Conservation (phyloP, 2,113 vertebrate genomes). For the Columbina picui region DNA sequence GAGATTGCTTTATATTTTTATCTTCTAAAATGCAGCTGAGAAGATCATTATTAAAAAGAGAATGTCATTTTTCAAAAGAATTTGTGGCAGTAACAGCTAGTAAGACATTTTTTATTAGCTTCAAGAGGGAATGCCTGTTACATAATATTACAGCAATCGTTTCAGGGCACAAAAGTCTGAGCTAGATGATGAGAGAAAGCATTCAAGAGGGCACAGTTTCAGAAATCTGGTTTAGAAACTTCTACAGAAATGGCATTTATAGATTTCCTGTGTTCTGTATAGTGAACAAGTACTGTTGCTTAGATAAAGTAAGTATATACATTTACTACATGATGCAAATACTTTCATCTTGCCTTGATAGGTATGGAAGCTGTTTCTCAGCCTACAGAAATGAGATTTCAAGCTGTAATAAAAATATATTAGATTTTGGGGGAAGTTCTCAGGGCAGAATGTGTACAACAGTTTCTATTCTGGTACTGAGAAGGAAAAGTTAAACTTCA, state of each 20-base stretch:
- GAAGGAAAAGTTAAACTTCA: not conserved
- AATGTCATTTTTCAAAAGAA: conserved; percentile 48
- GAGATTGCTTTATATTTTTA: conserved; percentile 48
- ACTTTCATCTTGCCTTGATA: not conserved
- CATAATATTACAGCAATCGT: not conserved
- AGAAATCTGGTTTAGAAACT: not conserved
- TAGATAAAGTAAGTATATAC: not conserved
- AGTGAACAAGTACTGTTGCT: not conserved
- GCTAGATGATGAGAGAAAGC: not conserved
- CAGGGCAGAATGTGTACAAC: not conserved
- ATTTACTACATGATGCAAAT: not conserved
- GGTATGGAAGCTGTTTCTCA: not conserved
- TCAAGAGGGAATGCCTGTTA: conserved; percentile 29
- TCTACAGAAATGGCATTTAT: not conserved
- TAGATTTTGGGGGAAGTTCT: not conserved
- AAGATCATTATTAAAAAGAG: conserved; percentile 35
- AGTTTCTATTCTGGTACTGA: not conserved
- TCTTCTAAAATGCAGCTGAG: conserved; percentile 19
- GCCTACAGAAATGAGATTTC: not conserved
- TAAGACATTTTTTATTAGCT: conserved; percentile 5
- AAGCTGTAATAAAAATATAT: not conserved
- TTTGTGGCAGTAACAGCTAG: conserved; percentile 14
- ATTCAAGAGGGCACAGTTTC: not conserved
- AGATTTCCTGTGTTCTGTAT: not conserved
- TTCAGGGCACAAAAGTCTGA: conserved; percentile 21